A percentile compares a stretch with the other conserved stretches of the same genome.
These are phyloP conservation scores for Diarsia brunnea DNA, from an alignment of 2,888 invertebrate species.

Conservation along the genomic window DNA sequence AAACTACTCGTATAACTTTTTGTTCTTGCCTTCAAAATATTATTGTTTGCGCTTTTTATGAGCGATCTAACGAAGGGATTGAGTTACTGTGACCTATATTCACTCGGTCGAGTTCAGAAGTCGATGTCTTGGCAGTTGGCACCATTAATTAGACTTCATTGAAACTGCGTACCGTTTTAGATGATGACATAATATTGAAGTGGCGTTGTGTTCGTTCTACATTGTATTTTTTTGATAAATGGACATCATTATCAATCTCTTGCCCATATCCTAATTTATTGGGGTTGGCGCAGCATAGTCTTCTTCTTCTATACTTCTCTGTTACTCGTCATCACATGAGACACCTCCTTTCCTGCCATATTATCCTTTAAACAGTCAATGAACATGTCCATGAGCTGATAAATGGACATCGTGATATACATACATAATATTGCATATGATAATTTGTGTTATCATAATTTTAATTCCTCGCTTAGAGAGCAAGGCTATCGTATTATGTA, in stretches of 20 bases:
- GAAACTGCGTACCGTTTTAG: conserved; percentile 39
- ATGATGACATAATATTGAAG: conserved; percentile 35
- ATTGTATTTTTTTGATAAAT: conserved; percentile 6
- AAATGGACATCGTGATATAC: conserved; percentile 20
- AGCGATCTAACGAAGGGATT: conserved; percentile 37
- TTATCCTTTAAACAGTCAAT: too few species aligned
- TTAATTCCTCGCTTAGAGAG: conserved; percentile 14
- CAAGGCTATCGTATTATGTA: neutral
- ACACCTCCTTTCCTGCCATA: too few species aligned
- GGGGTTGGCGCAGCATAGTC: too few species aligned
- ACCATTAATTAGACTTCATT: conserved; percentile 54
- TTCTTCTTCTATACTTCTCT: too few species aligned
- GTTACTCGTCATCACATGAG: too few species aligned
- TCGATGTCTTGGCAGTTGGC: conserved; percentile 58
- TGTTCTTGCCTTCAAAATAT: conserved; percentile 46
- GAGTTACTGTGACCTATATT: conserved; percentile 57
- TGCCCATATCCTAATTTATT: too few species aligned
- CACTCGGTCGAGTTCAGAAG: conserved; percentile 44
- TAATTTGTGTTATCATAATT: conserved; percentile 24
- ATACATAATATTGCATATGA: conserved; percentile 26
- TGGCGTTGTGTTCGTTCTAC: conserved; percentile 8
- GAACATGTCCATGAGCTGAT: neutral
- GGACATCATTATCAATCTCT: neutral
- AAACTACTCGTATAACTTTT: conserved; percentile 33
- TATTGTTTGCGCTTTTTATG: conserved; percentile 50